phyloP scores from a whole-genome alignment of 2,113 vertebrate genomes.

The Xenopus tropicalis region DNA sequence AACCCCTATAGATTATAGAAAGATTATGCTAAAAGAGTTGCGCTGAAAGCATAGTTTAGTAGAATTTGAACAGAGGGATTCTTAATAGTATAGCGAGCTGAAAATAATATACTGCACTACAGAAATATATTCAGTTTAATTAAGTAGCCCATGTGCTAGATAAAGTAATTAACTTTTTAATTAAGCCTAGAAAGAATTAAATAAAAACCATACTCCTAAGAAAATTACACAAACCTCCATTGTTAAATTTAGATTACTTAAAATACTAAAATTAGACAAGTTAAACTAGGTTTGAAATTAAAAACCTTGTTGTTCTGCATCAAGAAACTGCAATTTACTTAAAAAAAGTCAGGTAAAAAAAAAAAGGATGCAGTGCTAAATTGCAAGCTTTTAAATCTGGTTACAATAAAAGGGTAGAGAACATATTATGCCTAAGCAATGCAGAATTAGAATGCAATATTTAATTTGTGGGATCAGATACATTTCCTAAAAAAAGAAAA shows the following conservation, averaged over 20 bases:
- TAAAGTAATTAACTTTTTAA: conserved; percentile 44
- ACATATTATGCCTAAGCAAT: too few species aligned
- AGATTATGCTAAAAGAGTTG: too few species aligned
- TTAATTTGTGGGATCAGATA: too few species aligned
- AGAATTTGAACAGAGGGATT: too few species aligned
- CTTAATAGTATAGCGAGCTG: conserved; percentile 2
- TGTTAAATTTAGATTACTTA: conserved; percentile 30
- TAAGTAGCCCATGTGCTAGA: conserved; percentile 26
- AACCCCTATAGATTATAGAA: too few species aligned
- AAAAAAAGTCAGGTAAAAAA: too few species aligned
- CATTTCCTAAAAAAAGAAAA: too few species aligned
- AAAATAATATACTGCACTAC: conserved; percentile 12
- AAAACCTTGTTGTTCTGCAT: background rate
- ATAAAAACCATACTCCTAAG: conserved; percentile 18
- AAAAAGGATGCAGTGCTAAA: too few species aligned
- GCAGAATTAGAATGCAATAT: too few species aligned
- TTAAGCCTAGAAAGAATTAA: conserved; percentile 39
- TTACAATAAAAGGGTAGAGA: too few species aligned
- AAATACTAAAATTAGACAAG: conserved; percentile 28
- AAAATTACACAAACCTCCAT: conserved; percentile 22
- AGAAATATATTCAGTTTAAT: conserved; percentile 35
- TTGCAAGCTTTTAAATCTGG: too few species aligned
- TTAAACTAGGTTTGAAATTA: conserved; percentile 23
- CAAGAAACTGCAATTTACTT: background rate
- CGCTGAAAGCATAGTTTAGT: too few species aligned